phyloP scores from a whole-genome alignment of 2,888 invertebrate species.

The Nineta flava region DNA sequence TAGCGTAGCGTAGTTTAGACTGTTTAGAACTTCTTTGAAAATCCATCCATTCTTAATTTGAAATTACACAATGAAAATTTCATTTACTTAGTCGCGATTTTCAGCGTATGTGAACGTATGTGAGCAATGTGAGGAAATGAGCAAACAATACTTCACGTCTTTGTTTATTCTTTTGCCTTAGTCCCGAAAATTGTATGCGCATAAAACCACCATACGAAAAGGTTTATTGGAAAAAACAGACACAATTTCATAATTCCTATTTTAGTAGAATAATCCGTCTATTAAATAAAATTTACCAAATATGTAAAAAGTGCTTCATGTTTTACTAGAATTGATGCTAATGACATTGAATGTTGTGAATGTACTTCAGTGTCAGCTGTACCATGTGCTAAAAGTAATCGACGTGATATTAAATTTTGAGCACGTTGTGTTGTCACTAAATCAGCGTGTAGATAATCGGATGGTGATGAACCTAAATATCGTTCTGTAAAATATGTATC shows the following conservation, averaged over 20 bases:
- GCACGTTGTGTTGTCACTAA: constrained; percentile 62
- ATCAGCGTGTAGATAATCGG: constrained; percentile 54
- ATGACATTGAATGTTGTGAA: constrained; percentile 71
- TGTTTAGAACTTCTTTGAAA: no score
- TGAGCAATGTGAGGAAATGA: no score
- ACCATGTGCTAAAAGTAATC: constrained; percentile 60
- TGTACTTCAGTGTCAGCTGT: constrained; percentile 75
- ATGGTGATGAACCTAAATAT: constrained; percentile 59
- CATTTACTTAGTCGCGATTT: no score
- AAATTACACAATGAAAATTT: no score
- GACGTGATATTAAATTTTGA: constrained; percentile 51
- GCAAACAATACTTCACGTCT: no score
- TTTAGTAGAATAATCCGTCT: not conserved
- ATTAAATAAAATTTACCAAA: constrained; percentile 40
- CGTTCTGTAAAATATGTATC: constrained; percentile 85
- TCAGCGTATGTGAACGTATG: no score
- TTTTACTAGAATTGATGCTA: constrained; percentile 68
- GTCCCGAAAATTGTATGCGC: no score
- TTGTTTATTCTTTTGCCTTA: no score
- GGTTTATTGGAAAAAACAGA: not conserved
- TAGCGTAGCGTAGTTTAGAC: no score
- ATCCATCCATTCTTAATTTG: no score
- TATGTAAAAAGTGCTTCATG: constrained; percentile 69
- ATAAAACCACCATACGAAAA: no score
- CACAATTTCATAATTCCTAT: not conserved